Evolutionary conservation across 2,113 vertebrate species (phyloP).

Genomic region (Tetrao urogallus): DNA sequence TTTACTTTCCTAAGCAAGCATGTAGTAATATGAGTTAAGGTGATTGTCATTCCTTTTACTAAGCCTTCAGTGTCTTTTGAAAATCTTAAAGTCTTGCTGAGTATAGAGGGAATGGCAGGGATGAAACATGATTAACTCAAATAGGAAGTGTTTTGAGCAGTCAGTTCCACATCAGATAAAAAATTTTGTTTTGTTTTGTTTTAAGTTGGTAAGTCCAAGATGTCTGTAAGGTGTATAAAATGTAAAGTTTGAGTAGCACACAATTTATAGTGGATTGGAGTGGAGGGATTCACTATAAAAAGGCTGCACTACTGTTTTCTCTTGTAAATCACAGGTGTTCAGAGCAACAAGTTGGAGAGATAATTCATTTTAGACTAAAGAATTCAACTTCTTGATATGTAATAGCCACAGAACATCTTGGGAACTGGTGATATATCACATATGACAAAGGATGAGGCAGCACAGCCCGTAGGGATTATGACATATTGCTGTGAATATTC

Average conservation of each 20-base stretch:
- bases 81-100: not conserved
- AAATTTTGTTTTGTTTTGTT: not conserved
- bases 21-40: not conserved
- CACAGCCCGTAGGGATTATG: constrained; percentile 20
- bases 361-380: not conserved
- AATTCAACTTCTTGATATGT: not conserved
- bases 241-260: not conserved
- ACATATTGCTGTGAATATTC: constrained; percentile 35
- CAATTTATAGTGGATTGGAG: not conserved
- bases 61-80: not conserved
- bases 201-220: not conserved
- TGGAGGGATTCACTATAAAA: not conserved
- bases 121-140: not conserved
- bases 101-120: not conserved
- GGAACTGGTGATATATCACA: not conserved
- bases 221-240: not conserved
- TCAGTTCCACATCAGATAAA: not conserved
- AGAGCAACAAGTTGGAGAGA: not conserved
- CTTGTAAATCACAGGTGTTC: not conserved
- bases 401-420: not conserved
- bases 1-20: not conserved
- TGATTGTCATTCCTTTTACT: not conserved
- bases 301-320: not conserved
- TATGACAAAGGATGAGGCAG: constrained; percentile 16
- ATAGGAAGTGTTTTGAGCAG: not conserved